Evolutionary conservation across 2,888 invertebrate species (phyloP), one percentile per base, ranked within the genome.

Genomic region (Eupithecia subfuscata): DNA sequence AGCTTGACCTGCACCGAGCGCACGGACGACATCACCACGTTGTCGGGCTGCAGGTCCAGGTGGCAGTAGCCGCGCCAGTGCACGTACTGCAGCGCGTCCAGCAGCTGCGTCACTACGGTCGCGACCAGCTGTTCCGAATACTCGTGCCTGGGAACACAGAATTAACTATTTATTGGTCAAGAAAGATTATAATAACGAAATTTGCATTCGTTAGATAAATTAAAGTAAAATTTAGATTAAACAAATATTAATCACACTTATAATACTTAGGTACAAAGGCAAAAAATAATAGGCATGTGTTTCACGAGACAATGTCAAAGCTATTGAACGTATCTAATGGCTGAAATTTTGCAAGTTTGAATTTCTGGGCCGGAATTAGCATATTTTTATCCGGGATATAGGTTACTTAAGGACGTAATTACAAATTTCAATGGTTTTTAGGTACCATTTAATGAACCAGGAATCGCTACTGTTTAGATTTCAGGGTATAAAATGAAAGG

Each of bases 71-170:
- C 98, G 84, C 98, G 96, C 97, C 99, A 99, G 91, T 99, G 99
- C 63, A 99, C 94, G 90, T 99, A 99, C 91, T 99, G 99, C 0
- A 99, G 93, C 0, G 97, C 99, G 86, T 99, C 98, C 75, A 98
- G 92, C 0, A 98, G 93, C 94, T 99, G 99, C 4, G 97, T 96
- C 64, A 99, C 96, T 37, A 99, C 97, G 1, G 96, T 97, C 0
- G 98, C 97, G 0, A 99, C 98, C 91, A 97, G 97, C 91, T 99
- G 98, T 90, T 99, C 99, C 0, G 97, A 96, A 91, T 99, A 99
- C 84, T 98, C 97, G 89, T 98, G 98, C 71, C 97, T 96, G 45
- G 43, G 43, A 14, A 5, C 0, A 37, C 37, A 37, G 9, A 9
- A 43, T 43, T 3, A 48, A 0, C 6, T 1, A 48, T 48, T 48